These are phyloP conservation scores for Brachionus rotundiformis DNA, from an alignment of 1,140 invertebrate genomes.

Conservation along the genomic window DNA sequence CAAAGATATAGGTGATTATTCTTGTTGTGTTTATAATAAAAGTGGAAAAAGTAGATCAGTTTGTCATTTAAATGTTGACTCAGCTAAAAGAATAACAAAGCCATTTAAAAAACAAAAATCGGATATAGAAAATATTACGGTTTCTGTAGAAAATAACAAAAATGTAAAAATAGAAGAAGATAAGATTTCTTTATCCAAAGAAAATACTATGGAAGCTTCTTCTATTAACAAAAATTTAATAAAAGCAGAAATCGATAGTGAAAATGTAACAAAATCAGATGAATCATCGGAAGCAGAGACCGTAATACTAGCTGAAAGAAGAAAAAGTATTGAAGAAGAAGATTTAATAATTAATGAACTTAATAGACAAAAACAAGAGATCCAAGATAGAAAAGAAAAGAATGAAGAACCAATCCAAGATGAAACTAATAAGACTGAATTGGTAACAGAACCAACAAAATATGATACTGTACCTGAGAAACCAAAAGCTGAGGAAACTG, in stretches of 20 bases:
- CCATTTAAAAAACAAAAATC: slow-evolving; percentile 1
- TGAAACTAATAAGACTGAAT: too few relatives aligned
- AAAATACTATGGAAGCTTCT: background rate
- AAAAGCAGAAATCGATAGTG: background rate
- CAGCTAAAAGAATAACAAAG: slow-evolving; percentile 3
- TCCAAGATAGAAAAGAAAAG: too few relatives aligned
- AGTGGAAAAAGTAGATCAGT: slow-evolving; percentile 1
- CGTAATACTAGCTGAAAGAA: background rate
- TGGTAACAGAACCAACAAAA: background rate
- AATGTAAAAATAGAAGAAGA: background rate
- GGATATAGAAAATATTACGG: slow-evolving; percentile 3
- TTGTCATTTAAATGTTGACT: slow-evolving; percentile 47
- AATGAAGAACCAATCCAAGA: too few relatives aligned
- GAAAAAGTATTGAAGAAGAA: too few relatives aligned
- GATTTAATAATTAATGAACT: too few relatives aligned
- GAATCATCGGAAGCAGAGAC: slow-evolving; percentile 25
- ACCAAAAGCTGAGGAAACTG: background rate
- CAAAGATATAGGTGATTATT: slow-evolving; percentile 35
- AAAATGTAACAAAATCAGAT: background rate
- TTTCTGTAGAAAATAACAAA: background rate
- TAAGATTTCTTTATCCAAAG: background rate
- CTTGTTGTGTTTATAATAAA: background rate
- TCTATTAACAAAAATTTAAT: background rate
- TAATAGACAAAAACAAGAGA: too few relatives aligned
- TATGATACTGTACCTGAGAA: background rate